phyloP scores from a whole-genome alignment of 2,797 vertebrate genomes.

The Alca torda region DNA sequence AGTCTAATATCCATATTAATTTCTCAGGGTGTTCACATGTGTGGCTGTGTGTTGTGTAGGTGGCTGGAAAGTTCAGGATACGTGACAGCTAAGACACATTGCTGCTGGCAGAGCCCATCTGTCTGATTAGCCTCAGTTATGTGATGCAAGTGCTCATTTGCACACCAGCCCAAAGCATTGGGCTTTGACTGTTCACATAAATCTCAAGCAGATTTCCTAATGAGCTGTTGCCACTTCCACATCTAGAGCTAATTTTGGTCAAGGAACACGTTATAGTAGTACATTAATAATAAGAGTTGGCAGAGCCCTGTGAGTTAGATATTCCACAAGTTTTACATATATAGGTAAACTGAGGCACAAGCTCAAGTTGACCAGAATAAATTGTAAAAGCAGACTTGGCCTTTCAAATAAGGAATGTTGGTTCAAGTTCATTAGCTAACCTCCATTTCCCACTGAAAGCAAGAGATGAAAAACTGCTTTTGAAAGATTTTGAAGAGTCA shows the following conservation, averaged over 20 bases:
- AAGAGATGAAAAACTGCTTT: not conserved
- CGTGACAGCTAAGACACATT: not conserved
- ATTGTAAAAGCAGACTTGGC: not conserved
- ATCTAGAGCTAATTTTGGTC: not conserved
- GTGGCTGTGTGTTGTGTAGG: not conserved
- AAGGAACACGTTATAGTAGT: not conserved
- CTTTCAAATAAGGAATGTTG: not conserved
- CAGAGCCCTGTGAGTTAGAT: not conserved
- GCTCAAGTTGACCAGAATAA: not conserved
- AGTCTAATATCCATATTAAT: not conserved
- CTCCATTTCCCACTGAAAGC: not conserved
- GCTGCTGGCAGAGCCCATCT: conserved; percentile 2
- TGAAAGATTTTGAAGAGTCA: not conserved
- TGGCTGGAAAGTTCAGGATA: not conserved
- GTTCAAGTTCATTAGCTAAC: not conserved
- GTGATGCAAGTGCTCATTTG: not conserved
- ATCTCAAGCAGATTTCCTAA: not conserved
- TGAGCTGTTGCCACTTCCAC: not conserved
- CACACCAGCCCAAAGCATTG: not conserved
- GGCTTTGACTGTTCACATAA: not conserved
- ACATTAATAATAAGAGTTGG: not conserved
- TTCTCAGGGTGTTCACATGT: not conserved
- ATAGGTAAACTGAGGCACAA: not conserved
- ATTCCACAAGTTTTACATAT: not conserved
- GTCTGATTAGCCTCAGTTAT: not conserved